Evolutionary conservation across 2,888 invertebrate genomes (phyloP).

Genomic region (Argyresthia albistria): DNA sequence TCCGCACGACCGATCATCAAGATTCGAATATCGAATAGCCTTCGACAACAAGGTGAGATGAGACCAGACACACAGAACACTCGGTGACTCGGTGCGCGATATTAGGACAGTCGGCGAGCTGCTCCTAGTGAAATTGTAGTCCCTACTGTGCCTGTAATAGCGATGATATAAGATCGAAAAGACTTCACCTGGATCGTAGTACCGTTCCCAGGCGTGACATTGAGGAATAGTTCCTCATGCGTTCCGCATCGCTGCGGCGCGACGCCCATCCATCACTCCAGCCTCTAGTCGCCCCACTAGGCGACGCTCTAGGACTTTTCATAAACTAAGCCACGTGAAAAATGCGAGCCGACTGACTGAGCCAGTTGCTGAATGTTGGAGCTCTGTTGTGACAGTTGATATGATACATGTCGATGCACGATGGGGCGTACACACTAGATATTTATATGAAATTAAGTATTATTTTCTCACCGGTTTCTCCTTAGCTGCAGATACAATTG

Average conservation of each 20-base stretch:
- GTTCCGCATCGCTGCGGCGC: slow-evolving; percentile 20
- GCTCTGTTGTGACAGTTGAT: not conserved
- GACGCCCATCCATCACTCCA: slow-evolving; percentile 42
- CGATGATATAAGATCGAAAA: no score
- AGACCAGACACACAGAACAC: no score
- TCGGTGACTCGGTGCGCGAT: no score
- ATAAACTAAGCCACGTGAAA: slow-evolving; percentile 34
- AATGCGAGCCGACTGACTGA: slow-evolving; percentile 23
- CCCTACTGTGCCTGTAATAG: no score
- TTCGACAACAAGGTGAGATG: no score
- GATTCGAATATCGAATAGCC: no score
- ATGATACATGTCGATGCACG: not conserved
- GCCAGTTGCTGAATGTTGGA: not conserved
- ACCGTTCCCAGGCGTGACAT: slow-evolving; percentile 24
- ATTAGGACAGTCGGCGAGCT: no score
- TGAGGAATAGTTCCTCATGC: slow-evolving; percentile 49
- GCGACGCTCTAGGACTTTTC: slow-evolving; percentile 20
- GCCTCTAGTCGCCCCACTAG: slow-evolving; percentile 9
- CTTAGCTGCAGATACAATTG: slow-evolving; percentile 31
- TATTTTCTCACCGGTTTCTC: slow-evolving; percentile 38
- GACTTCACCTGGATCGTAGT: no score
- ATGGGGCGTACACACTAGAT: no score
- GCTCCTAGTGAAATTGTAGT: no score
- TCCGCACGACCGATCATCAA: no score
- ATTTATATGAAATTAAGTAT: not conserved